These are phyloP conservation scores for Ephestia elutella DNA, from an alignment of 1,140 invertebrate genomes.

Conservation along the genomic window DNA sequence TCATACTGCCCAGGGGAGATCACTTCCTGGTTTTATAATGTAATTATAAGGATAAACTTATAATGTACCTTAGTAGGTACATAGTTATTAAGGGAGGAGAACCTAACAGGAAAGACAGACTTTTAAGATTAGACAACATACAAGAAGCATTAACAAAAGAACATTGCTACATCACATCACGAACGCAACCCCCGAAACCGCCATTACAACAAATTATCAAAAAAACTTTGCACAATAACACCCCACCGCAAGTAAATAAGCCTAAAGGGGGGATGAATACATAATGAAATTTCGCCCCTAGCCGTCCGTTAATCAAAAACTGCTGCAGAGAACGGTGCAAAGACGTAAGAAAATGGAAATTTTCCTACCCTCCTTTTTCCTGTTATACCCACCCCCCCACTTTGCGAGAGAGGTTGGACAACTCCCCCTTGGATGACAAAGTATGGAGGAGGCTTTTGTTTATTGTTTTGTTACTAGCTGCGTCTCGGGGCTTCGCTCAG, in stretches of 20 bases:
- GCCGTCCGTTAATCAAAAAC: constrained; percentile 72
- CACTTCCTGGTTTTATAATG: too few species aligned
- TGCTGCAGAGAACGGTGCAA: constrained; percentile 61
- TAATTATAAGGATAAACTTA: too few species aligned
- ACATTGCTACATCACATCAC: too few species aligned
- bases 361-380: constrained; percentile 73
- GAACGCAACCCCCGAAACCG: constrained; percentile 15
- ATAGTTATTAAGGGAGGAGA: too few species aligned
- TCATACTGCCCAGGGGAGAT: too few species aligned
- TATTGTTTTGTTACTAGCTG: neutral
- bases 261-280: constrained; percentile 59
- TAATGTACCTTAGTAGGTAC: too few species aligned
- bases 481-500: too few species aligned
- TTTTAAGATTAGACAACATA: too few species aligned
- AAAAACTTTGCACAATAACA: constrained; percentile 25
- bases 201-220: constrained; percentile 6
- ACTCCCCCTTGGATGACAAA: constrained; percentile 36
- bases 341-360: constrained; percentile 74
- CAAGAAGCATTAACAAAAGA: too few species aligned
- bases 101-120: too few species aligned
- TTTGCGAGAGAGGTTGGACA: constrained; percentile 54
- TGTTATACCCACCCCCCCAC: constrained; percentile 50
- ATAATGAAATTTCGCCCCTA: constrained; percentile 69
- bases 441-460: constrained; percentile 29
- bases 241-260: constrained; percentile 58